Evolutionary conservation across 2,888 invertebrate species (phyloP), one percentile per base, ranked within the genome.

Genomic region (Escarpia spicata): DNA sequence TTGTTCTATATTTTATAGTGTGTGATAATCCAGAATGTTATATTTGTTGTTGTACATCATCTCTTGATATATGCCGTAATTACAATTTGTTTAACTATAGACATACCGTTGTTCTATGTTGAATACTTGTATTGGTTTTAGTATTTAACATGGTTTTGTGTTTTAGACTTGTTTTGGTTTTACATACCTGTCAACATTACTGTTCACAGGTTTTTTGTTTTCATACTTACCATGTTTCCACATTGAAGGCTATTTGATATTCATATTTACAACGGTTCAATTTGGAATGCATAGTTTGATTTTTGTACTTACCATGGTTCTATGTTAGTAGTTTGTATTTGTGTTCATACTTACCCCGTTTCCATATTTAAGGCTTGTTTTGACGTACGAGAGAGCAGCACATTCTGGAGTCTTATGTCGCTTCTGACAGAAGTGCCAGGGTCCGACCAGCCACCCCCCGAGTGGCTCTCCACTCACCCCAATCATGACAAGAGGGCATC

Each of bases 401-500:
- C 97, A 2, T 97, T 97, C 94, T 97, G 97, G 97, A 95, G 95
- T 43, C 96, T 96, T 93, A 97, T 97, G 97, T 93, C 94, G 8
- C 92, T 96, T 12, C 92, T 95, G 93, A 94, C 96, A 8, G 6
- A 92, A 92, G 6, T 93, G 92, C 12, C 92, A 91, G 60, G 90
- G 12, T 45, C 45, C 10, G 31, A 93, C 92, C n/a, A 43, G 12
- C 52, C 90, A 9, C 6, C 95, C 1, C 95, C 97, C 10, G 97
- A 97, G 93, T 97, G 97, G 96, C 94, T 94, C 58, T 97, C 97
- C 1, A 97, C 97, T 9, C 97, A 97, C 95, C 97, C 97, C 4
- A 95, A 96, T 93, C 96, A 97, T 95, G 96, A 96, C 37, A 96
- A 96, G 90, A 95, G 97, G 44, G 96, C 97, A 45, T 95, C 96